phyloP scores from a whole-genome alignment of 2,797 vertebrate genomes.

The Rhinatrema bivittatum region DNA sequence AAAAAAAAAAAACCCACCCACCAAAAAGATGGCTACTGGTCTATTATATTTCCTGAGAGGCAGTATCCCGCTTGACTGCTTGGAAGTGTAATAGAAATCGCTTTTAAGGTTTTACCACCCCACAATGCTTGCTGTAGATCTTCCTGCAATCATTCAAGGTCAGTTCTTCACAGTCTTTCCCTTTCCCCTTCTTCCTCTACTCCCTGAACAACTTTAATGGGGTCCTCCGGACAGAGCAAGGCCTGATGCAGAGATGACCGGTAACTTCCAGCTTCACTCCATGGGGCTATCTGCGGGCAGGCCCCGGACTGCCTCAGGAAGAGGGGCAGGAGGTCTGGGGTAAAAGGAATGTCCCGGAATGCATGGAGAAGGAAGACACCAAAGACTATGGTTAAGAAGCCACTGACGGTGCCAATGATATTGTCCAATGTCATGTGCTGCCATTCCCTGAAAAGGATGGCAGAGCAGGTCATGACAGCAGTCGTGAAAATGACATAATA shows the following conservation, averaged over 20 bases:
- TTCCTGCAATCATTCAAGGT: no score
- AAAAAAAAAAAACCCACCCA: no score
- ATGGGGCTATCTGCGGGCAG: background rate
- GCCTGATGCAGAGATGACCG: constrained; percentile 20
- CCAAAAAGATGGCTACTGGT: background rate
- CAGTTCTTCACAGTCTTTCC: background rate
- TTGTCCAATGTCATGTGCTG: constrained; percentile 61
- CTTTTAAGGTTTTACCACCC: background rate
- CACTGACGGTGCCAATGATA: constrained; percentile 62
- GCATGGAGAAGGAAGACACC: constrained; percentile 74
- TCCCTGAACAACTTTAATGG: constrained; percentile 17
- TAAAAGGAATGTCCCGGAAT: constrained; percentile 69
- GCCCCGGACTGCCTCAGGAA: constrained; percentile 40
- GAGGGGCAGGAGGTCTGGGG: constrained; percentile 53
- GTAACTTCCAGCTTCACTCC: constrained; percentile 12
- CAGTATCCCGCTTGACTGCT: background rate
- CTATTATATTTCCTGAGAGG: background rate
- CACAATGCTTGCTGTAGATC: background rate
- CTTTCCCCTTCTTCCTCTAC: constrained; percentile 1
- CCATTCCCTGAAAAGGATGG: constrained; percentile 82
- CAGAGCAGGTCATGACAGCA: constrained; percentile 72
- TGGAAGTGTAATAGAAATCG: background rate
- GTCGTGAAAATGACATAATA: constrained; percentile 82
- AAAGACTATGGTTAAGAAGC: constrained; percentile 74
- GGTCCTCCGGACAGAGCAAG: constrained; percentile 22